These are phyloP conservation scores for Elymnias hypermnestra DNA, from an alignment of 1,140 invertebrate species.

Conservation along the genomic window DNA sequence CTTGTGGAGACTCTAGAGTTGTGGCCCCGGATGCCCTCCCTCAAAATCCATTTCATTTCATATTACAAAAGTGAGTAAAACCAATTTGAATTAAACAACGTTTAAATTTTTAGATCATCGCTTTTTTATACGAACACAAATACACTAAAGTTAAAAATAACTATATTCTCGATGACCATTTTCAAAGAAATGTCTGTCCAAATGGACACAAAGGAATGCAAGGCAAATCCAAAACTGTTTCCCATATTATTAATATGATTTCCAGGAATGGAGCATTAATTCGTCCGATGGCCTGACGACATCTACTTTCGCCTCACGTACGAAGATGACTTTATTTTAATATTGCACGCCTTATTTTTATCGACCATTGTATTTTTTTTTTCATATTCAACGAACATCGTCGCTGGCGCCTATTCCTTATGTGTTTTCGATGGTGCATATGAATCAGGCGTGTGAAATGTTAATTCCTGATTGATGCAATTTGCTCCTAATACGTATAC, in stretches of 20 bases:
- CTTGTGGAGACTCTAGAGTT: too few species aligned
- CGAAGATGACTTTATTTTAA: conserved; percentile 68
- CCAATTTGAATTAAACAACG: too few species aligned
- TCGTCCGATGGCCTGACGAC: conserved; percentile 14
- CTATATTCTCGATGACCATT: conserved; percentile 3
- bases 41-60: too few species aligned
- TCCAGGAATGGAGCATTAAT: conserved; percentile 44
- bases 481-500: too few species aligned
- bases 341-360: conserved; percentile 60
- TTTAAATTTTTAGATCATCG: too few species aligned
- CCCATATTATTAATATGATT: conserved; percentile 43
- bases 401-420: conserved; percentile 40
- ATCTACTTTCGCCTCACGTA: conserved; percentile 52
- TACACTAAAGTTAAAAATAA: too few species aligned
- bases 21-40: too few species aligned
- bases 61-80: too few species aligned
- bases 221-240: conserved; percentile 23
- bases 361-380: conserved; percentile 57
- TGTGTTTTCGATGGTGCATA: conserved; percentile 23
- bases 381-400: conserved; percentile 37
- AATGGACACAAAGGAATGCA: conserved; percentile 27
- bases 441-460: neutral
- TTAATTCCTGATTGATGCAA: too few species aligned
- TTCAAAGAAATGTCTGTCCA: conserved; percentile 6
- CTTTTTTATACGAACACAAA: too few species aligned